phyloP scores from a whole-genome alignment of 2,888 invertebrate genomes.

The Criorhina ranunculi region DNA sequence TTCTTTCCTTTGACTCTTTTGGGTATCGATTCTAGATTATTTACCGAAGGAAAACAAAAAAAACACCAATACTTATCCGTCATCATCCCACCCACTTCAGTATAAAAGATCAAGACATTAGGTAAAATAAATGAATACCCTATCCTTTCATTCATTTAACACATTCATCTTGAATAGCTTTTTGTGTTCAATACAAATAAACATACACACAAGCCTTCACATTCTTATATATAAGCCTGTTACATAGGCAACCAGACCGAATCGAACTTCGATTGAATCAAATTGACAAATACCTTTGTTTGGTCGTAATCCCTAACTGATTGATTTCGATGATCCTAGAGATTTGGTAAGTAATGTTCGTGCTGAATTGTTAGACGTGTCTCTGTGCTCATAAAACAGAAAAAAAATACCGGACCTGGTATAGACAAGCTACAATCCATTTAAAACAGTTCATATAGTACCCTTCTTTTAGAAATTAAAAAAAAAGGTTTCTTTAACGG shows the following conservation, averaged over 20 bases:
- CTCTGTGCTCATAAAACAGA: slow-evolving; percentile 2
- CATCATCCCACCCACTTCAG: slow-evolving; percentile 5
- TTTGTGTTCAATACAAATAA: slow-evolving; percentile 59
- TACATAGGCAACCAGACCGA: slow-evolving; percentile 15
- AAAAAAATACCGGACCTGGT: too few relatives aligned
- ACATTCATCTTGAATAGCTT: slow-evolving; percentile 60
- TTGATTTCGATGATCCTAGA: slow-evolving; percentile 73
- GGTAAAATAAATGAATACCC: slow-evolving; percentile 59
- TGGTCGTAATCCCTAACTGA: slow-evolving; percentile 68
- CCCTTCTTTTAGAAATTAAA: too few relatives aligned
- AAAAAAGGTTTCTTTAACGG: too few relatives aligned
- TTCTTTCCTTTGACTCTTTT: too few relatives aligned
- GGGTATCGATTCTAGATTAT: too few relatives aligned
- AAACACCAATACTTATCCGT: background rate
- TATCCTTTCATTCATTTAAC: slow-evolving; percentile 64
- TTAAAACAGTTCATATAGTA: too few relatives aligned
- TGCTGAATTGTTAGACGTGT: slow-evolving; percentile 59
- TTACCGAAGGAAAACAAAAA: too few relatives aligned
- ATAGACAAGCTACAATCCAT: too few relatives aligned
- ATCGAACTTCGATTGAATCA: slow-evolving; percentile 60
- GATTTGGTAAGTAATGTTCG: slow-evolving; percentile 70
- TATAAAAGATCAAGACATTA: slow-evolving; percentile 54
- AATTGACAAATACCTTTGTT: slow-evolving; percentile 73
- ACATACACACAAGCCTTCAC: slow-evolving; percentile 30
- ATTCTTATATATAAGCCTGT: background rate